Percentiles rank a stretch among this genome's conserved stretches.
Conservation (phyloP, 2,888 invertebrate genomes). For the Heteromurus nitidus region DNA sequence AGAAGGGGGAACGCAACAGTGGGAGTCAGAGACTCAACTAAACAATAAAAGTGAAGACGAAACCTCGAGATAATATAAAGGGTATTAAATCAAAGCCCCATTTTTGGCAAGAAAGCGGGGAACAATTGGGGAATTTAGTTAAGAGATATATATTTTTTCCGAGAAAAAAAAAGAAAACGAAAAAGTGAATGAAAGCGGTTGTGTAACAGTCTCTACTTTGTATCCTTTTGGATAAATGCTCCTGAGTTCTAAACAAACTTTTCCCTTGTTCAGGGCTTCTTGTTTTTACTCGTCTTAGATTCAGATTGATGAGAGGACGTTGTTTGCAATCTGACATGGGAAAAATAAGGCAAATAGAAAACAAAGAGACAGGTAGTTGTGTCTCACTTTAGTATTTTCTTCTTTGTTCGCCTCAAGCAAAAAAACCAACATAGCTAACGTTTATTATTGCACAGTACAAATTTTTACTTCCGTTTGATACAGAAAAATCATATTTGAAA, state of each 20-base stretch:
- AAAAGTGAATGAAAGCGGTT: neutral
- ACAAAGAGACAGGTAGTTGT: neutral
- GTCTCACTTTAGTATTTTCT: too few species aligned
- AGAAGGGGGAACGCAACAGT: neutral
- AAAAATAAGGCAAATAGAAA: neutral
- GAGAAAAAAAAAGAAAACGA: neutral
- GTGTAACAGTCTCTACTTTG: too few species aligned
- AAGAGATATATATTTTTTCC: neutral
- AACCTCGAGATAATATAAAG: neutral
- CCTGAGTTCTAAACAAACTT: neutral
- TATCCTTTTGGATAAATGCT: too few species aligned
- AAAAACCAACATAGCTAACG: too few species aligned
- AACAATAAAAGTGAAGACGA: too few species aligned
- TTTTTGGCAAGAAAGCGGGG: neutral
- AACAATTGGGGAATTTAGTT: neutral
- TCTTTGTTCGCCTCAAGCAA: too few species aligned
- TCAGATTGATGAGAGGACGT: neutral
- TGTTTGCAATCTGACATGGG: neutral
- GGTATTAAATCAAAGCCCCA: conserved; percentile 10
- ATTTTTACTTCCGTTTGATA: too few species aligned
- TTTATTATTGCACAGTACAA: too few species aligned
- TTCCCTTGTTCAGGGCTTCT: too few species aligned
- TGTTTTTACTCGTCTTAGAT: neutral
- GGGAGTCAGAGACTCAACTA: too few species aligned
- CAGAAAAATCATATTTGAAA: too few species aligned